Conservation (phyloP, 1,140 invertebrate species). For the Nasonia vitripennis region DNA sequence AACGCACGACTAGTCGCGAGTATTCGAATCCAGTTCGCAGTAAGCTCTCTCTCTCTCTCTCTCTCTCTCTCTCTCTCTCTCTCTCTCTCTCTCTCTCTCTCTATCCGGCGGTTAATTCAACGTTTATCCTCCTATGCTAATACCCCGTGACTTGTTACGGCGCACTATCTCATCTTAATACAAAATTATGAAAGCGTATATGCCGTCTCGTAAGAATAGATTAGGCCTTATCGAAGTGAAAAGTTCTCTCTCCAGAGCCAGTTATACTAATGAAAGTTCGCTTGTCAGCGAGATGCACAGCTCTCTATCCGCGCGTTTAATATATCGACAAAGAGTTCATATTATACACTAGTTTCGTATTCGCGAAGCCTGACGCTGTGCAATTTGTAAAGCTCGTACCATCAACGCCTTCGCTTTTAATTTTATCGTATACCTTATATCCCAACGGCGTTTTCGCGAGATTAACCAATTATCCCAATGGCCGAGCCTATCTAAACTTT, state of each 20-base stretch:
- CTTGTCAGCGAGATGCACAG: neutral
- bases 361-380: neutral
- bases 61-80: too few relatives aligned
- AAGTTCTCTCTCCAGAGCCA: neutral
- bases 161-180: conserved; percentile 4
- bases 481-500: neutral
- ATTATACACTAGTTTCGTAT: neutral
- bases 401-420: neutral
- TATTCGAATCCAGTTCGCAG: neutral
- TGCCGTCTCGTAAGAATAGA: neutral
- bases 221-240: neutral
- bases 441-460: neutral
- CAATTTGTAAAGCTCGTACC: neutral
- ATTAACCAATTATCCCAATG: neutral
- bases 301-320: neutral
- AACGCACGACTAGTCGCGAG: neutral
- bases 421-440: neutral
- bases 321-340: neutral
- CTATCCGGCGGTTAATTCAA: neutral
- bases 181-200: neutral
- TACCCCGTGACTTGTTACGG: neutral
- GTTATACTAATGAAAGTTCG: neutral
- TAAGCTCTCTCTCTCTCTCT: neutral
- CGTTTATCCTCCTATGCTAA: neutral
- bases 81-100: too few relatives aligned